phyloP scores from a whole-genome alignment of 2,113 vertebrate species.

The Ia io region DNA sequence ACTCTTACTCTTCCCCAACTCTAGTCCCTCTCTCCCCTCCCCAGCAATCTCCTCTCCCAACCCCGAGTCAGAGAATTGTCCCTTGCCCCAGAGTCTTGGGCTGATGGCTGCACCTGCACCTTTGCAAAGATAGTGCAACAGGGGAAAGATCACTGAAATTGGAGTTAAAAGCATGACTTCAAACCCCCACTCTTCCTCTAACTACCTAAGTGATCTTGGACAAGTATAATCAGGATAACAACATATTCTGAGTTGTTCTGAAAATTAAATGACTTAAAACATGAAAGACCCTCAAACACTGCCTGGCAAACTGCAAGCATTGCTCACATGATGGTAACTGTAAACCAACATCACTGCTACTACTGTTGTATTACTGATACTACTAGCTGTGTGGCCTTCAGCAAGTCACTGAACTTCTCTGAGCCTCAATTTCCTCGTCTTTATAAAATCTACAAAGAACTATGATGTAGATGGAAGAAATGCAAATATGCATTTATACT shows the following conservation, averaged over 20 bases:
- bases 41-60: background rate
- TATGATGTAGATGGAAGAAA: background rate
- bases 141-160: background rate
- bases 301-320: background rate
- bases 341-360: background rate
- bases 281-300: background rate
- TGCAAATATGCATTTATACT: background rate
- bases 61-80: background rate
- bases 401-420: background rate
- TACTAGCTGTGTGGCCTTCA: background rate
- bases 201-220: background rate
- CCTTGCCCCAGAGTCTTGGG: background rate
- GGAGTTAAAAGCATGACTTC: background rate
- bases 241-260: background rate
- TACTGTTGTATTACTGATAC: background rate
- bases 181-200: background rate
- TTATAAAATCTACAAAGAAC: background rate
- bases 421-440: background rate
- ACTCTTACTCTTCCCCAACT: background rate
- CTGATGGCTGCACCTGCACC: background rate
- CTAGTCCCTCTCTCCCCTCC: no score
- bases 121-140: background rate
- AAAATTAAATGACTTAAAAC: background rate
- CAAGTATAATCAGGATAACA: background rate
- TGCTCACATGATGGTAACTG: background rate